Conservation (phyloP, 2,113 vertebrate genomes). For the Phaetusa simplex region DNA sequence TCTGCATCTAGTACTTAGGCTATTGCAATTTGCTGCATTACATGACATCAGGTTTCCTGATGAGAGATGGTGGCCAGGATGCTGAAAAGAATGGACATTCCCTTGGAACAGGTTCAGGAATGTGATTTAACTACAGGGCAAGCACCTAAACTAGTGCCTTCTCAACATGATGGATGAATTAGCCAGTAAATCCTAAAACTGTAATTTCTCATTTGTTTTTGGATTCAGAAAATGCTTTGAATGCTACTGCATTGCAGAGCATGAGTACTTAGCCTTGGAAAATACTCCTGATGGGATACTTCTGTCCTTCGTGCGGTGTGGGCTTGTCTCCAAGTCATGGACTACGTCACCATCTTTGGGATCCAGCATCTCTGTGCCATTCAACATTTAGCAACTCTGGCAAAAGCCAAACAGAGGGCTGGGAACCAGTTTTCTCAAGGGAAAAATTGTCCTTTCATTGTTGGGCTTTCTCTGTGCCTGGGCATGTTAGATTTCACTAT, state of each 20-base stretch:
- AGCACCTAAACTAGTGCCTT: background rate
- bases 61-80: background rate
- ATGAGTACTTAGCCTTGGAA: background rate
- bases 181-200: background rate
- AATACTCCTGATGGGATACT: background rate
- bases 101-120: background rate
- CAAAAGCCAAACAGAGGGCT: conserved; percentile 23
- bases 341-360: background rate
- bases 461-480: conserved; percentile 18
- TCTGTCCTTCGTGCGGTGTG: background rate
- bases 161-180: background rate
- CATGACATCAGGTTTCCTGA: background rate
- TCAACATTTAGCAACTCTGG: background rate
- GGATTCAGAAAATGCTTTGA: background rate
- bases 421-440: conserved; percentile 57
- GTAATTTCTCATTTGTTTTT: background rate
- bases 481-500: conserved; percentile 43
- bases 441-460: conserved; percentile 43
- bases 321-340: conserved; percentile 6
- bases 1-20: background rate
- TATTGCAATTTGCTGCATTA: background rate
- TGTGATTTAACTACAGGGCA: background rate
- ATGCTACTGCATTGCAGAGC: background rate
- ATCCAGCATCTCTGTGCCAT: background rate
- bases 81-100: background rate